Evolutionary conservation across 1,140 invertebrate genomes (phyloP).

Genomic region (Teleopsis dalmanni): DNA sequence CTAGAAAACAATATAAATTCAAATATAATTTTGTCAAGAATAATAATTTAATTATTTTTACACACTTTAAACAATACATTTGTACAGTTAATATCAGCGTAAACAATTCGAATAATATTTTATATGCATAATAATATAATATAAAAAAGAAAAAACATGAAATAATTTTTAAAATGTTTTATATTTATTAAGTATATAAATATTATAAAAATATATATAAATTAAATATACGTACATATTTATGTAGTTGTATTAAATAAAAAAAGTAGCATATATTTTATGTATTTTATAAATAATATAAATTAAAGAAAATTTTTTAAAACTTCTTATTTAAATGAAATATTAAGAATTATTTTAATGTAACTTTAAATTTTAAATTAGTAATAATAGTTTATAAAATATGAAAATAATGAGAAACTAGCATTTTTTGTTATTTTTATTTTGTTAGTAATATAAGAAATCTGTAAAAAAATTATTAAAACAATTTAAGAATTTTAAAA

Average conservation of each 20-base stretch:
- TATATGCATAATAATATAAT: neutral
- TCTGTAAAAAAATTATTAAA: no score
- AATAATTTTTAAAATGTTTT: constrained; percentile 22
- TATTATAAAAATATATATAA: constrained; percentile 12
- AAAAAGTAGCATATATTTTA: neutral
- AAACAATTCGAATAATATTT: constrained; percentile 1
- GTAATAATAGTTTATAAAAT: no score
- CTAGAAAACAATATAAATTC: no score
- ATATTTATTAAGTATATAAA: constrained; percentile 29
- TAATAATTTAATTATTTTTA: neutral
- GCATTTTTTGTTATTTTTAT: no score
- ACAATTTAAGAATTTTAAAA: no score
- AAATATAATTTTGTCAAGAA: no score
- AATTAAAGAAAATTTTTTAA: no score
- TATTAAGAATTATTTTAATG: no score
- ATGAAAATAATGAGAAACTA: no score
- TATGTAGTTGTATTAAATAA: constrained; percentile 23
- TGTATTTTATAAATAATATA: neutral
- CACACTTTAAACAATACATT: neutral
- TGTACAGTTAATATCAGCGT: neutral
- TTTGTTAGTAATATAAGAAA: no score
- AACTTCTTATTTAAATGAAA: no score
- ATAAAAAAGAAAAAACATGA: constrained; percentile 15
- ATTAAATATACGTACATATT: constrained; percentile 17
- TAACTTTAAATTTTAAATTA: no score